phyloP scores from a whole-genome alignment of 1,140 invertebrate genomes.

The Drosophila rufa region DNA sequence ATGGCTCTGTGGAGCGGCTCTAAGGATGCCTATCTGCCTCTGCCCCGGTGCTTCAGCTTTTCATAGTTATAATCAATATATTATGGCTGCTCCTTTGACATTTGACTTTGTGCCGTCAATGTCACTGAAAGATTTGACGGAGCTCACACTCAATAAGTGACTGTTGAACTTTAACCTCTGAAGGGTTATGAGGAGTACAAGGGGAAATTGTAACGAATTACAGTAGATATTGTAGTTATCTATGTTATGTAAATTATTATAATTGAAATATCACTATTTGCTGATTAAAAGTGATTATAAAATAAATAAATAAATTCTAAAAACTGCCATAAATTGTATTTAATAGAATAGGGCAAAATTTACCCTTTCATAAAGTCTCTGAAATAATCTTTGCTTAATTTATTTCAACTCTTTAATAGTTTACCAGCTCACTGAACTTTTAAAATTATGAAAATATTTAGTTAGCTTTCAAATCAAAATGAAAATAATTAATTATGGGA shows the following conservation, averaged over 20 bases:
- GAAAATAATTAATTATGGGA: slow-evolving; percentile 14
- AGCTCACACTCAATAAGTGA: neutral
- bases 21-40: slow-evolving; percentile 23
- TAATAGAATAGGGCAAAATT: neutral
- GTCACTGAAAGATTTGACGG: slow-evolving; percentile 55
- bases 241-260: neutral
- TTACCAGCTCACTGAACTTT: neutral
- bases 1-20: neutral
- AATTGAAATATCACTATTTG: neutral
- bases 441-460: neutral
- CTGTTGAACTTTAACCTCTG: neutral
- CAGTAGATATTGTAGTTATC: too few species aligned
- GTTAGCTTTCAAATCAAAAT: neutral
- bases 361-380: too few species aligned
- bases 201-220: too few species aligned
- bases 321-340: too few species aligned
- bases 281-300: neutral
- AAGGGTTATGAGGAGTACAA: neutral
- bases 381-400: neutral
- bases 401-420: neutral
- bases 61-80: slow-evolving; percentile 81
- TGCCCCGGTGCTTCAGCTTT: slow-evolving; percentile 24
- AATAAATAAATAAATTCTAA: too few species aligned
- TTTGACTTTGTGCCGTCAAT: slow-evolving; percentile 70
- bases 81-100: slow-evolving; percentile 68